Evolutionary conservation across 2,888 invertebrate species (phyloP).

Genomic region (Coecobrya sp.): DNA sequence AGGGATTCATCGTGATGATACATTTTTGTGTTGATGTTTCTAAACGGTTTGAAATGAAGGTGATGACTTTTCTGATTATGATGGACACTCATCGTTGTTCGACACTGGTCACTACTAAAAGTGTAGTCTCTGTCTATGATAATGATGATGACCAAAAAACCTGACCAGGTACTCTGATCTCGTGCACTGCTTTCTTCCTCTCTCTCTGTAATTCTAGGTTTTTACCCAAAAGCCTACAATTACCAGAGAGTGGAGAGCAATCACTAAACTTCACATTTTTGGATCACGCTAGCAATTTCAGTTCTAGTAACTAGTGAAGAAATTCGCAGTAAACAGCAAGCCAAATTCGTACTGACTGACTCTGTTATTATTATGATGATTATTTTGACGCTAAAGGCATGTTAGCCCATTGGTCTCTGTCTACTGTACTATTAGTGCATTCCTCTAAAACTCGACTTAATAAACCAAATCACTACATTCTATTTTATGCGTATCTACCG

Average conservation of each 20-base stretch:
- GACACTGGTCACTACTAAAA: background rate
- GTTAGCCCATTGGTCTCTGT: background rate
- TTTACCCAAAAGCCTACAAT: constrained; percentile 37
- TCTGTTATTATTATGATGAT: background rate
- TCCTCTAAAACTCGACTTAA: constrained; percentile 40
- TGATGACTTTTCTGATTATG: constrained; percentile 19
- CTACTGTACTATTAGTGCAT: background rate
- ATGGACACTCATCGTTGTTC: background rate
- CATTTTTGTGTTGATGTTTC: constrained; percentile 61
- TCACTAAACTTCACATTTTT: constrained; percentile 9
- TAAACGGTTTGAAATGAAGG: constrained; percentile 55
- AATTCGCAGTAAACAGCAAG: constrained; percentile 6
- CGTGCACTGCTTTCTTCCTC: constrained; percentile 38
- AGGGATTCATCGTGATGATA: constrained; percentile 12
- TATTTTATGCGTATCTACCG: background rate
- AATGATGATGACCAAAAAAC: constrained; percentile 31
- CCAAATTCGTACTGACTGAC: background rate
- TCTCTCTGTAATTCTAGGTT: constrained; percentile 9
- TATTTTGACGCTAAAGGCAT: constrained; percentile 24
- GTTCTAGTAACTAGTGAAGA: constrained; percentile 9
- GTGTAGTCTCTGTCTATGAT: constrained; percentile 1
- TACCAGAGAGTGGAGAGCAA: constrained; percentile 23
- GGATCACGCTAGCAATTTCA: constrained; percentile 37
- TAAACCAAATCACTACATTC: constrained; percentile 20
- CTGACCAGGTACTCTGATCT: constrained; percentile 42